Conservation (phyloP, 2,797 vertebrate species). For the Melopsittacus undulatus region DNA sequence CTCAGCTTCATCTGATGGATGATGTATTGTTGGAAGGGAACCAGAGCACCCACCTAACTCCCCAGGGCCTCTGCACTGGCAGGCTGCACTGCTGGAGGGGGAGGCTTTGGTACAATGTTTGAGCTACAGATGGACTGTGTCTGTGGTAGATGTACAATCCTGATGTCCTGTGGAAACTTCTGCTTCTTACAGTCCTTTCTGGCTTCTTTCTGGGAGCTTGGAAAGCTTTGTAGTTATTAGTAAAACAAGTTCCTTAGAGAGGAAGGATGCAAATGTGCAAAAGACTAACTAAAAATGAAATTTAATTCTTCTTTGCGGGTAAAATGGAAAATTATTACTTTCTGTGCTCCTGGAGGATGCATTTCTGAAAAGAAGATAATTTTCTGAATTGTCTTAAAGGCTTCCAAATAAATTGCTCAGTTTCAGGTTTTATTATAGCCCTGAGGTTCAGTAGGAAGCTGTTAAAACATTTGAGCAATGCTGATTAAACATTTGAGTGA, state of each 20-base stretch:
- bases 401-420: not conserved
- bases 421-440: conserved; percentile 27
- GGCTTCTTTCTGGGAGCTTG: not conserved
- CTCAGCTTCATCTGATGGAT: not conserved
- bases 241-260: not conserved
- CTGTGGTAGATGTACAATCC: accelerated
- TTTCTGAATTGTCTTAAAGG: not conserved
- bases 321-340: conserved; percentile 4
- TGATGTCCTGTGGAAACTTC: not conserved
- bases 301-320: not conserved
- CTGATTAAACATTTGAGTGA: conserved; percentile 11
- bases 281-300: conserved; percentile 19
- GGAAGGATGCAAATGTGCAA: not conserved
- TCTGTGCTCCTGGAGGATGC: not conserved
- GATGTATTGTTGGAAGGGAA: not conserved
- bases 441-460: conserved; percentile 2
- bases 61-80: not conserved
- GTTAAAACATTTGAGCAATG: conserved; percentile 12
- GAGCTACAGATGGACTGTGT: not conserved
- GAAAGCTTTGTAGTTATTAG: not conserved
- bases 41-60: not conserved
- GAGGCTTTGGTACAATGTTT: not conserved
- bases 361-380: conserved; percentile 2
- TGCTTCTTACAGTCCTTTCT: not conserved
- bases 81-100: not conserved